Base-by-base conservation (phyloP, 2,797 vertebrate genomes). In the Miichthys miiuy region DNA sequence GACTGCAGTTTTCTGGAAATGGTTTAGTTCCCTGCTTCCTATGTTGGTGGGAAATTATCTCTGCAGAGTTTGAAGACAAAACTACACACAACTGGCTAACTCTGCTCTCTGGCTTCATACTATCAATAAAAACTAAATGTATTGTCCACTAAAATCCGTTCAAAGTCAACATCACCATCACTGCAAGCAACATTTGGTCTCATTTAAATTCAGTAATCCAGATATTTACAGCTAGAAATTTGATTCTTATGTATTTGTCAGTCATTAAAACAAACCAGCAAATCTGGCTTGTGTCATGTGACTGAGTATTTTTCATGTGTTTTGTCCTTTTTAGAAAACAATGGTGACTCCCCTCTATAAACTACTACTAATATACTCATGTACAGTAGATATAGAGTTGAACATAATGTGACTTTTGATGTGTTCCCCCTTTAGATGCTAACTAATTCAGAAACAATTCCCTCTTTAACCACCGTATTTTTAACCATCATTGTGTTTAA, bases 391-490 rank as follows among this genome's bases (percentile, higher is more conserved):
- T 66, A 61, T 83, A 80, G 72, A 77, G 61, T 56, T 82, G 55
- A 83, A 62, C 46, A 67, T 81, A 52, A 23, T 61, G 70, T 88
- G 72, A 85, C 30, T 84, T 88, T 88, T 84, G 70, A 70, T 84
- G 81, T 87, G 78, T 89, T 86, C 54, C 81, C 84, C 52, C 52
- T 82, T 84, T 87, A 83, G 86, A 84, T 84, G 44, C 80, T 81
- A 89, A 84, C 71, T 80, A 79, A 86, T 64, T 80, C 78, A 74
- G 68, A 77, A 79, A 79, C 12, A 80, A 38, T 81, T 79, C 74
- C 82, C 62, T 68, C 55, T 79, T 75, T 60, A 72, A 83, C 75
- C 27, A 1, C 48, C 84, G 46, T 88, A 81, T 87, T 83, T 65
- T 65, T 82, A 85, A 84, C 71, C 79, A 80, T 51, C 78, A 74